Conservation (phyloP, 2,797 vertebrate genomes). For the Cyprinella venusta region DNA sequence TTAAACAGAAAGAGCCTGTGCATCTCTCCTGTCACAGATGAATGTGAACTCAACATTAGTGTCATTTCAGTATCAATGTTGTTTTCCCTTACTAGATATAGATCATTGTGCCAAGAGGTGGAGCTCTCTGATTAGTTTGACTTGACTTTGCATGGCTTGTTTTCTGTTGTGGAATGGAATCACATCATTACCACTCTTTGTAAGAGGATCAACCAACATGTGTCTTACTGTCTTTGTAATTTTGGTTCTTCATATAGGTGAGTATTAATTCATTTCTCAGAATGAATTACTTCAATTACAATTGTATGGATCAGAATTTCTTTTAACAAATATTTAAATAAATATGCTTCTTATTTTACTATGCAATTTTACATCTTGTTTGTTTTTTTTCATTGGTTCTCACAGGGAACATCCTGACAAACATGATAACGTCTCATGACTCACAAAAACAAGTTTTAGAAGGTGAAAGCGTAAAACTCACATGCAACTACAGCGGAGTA, state of each 20-base stretch:
- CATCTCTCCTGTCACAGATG: background rate
- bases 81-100: background rate
- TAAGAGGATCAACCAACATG: constrained; percentile 1
- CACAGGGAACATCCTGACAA: background rate
- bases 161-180: background rate
- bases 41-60: background rate
- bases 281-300: background rate
- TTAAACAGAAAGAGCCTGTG: background rate
- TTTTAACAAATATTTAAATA: background rate
- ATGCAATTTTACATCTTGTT: background rate
- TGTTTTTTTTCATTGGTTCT: background rate
- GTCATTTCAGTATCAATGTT: too few species aligned
- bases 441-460: constrained; percentile 10
- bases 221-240: background rate
- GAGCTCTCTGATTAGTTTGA: background rate
- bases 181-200: background rate
- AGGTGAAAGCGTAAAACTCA: background rate
- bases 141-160: background rate
- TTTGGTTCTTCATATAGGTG: constrained; percentile 28
- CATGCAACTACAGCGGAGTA: constrained; percentile 18
- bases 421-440: constrained; percentile 14
- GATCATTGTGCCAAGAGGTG: background rate
- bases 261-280: background rate
- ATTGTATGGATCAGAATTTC: background rate
- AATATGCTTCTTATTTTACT: background rate